phyloP scores from a whole-genome alignment of 2,113 vertebrate genomes.

The Herpetotheres cachinnans region DNA sequence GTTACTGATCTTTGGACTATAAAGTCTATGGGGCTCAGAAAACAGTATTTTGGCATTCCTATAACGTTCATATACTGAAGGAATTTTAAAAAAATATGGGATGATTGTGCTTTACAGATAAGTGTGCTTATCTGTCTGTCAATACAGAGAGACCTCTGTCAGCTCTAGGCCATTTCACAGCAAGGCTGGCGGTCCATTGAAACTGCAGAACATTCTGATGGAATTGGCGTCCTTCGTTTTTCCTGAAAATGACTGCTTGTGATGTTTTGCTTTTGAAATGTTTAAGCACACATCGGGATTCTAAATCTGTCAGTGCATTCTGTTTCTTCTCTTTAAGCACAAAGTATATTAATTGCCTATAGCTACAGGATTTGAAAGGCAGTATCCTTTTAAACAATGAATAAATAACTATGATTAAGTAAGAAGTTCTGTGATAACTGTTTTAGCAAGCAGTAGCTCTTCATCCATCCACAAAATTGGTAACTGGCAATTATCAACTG shows the following conservation, averaged over 20 bases:
- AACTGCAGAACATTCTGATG: not conserved
- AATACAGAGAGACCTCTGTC: not conserved
- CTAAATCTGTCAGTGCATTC: not conserved
- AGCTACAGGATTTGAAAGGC: not conserved
- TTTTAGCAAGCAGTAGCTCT: not conserved
- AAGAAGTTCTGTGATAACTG: not conserved
- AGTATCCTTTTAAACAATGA: not conserved
- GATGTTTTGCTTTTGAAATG: not conserved
- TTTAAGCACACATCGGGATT: not conserved
- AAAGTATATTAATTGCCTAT: not conserved
- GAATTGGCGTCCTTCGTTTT: not conserved
- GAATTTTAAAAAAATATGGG: not conserved
- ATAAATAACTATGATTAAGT: not conserved
- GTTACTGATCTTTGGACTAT: not conserved
- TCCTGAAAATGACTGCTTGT: not conserved
- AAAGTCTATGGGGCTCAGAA: not conserved
- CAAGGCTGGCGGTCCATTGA: not conserved
- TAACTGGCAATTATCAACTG: not conserved
- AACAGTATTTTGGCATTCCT: not conserved
- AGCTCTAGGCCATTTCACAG: not conserved
- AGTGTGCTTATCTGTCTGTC: not conserved
- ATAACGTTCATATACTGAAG: not conserved
- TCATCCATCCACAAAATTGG: not conserved
- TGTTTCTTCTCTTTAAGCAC: not conserved
- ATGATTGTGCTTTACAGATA: not conserved